These are phyloP conservation scores for Actinopyga echinites DNA, from an alignment of 53 echinoderm and acorn worm genomes.

Conservation along the genomic window DNA sequence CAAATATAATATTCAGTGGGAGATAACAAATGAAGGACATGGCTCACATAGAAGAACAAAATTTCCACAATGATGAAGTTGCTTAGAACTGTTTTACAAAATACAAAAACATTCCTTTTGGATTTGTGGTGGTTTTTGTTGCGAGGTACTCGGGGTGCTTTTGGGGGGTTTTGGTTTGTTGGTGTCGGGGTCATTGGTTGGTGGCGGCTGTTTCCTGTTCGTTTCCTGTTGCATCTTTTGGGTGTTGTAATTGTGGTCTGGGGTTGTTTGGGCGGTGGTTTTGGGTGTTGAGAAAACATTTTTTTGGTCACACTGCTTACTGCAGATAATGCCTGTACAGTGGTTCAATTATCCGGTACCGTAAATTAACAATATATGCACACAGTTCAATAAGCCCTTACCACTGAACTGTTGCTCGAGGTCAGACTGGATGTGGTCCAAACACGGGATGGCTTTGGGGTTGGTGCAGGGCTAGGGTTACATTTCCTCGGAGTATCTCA, in stretches of 20 bases:
- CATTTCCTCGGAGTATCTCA: conserved; percentile 1
- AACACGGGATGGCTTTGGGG: conserved; percentile 16
- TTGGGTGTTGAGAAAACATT: not conserved
- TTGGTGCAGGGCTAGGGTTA: conserved; percentile 22
- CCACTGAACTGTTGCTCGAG: not conserved
- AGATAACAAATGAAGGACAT: conserved; percentile 15
- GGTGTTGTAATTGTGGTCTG: too few species aligned
- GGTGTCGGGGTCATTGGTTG: too few species aligned
- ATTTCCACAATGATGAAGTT: conserved; percentile 3
- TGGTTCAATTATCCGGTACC: conserved; percentile 8
- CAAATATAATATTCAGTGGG: not conserved
- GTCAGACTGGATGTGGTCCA: conserved; percentile 23
- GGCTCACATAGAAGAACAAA: conserved; percentile 23
- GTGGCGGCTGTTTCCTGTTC: too few species aligned
- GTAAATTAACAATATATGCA: conserved; percentile 1
- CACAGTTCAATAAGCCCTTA: conserved; percentile 9
- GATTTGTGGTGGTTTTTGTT: too few species aligned
- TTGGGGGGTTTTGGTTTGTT: too few species aligned
- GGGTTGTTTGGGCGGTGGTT: too few species aligned
- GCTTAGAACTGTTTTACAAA: conserved; percentile 1
- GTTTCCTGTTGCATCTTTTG: too few species aligned
- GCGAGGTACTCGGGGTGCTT: too few species aligned
- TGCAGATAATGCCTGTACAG: conserved; percentile 4
- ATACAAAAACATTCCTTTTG: not conserved
- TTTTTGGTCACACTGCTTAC: not conserved